These are phyloP conservation scores for Apogon hyalosoma DNA, from an alignment of 2,797 vertebrate genomes.

Conservation along the genomic window DNA sequence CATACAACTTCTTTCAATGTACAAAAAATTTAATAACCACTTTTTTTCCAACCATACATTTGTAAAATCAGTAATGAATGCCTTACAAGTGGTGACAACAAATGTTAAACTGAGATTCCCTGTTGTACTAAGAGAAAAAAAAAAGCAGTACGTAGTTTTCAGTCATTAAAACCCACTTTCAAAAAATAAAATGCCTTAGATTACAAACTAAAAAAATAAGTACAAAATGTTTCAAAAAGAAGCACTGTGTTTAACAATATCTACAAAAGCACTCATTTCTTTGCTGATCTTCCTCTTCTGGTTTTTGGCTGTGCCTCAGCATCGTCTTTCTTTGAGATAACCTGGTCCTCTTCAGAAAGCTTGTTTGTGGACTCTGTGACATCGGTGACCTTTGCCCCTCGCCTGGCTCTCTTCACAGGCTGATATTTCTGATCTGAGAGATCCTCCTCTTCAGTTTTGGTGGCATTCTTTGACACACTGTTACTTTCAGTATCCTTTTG, in stretches of 20 bases:
- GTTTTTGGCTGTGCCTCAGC: conserved; percentile 52
- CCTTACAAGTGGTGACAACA: conserved; percentile 30
- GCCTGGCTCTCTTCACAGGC: conserved; percentile 61
- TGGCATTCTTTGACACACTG: conserved; percentile 14
- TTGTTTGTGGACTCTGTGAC: conserved; percentile 5
- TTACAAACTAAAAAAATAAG: conserved; percentile 13
- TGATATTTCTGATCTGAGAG: conserved; percentile 66
- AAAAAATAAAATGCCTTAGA: conserved; percentile 18
- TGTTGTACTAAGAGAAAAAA: conserved; percentile 30
- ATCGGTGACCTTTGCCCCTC: conserved; percentile 53
- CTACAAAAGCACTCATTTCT: conserved; percentile 61
- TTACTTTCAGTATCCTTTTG: conserved; percentile 20
- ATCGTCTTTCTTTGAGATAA: background rate
- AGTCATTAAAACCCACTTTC: conserved; percentile 35
- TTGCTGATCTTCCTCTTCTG: conserved; percentile 71
- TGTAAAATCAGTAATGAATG: conserved; percentile 26
- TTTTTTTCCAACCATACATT: conserved; percentile 45
- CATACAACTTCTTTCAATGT: conserved; percentile 9
- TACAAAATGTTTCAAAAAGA: conserved; percentile 15
- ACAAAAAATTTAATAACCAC: conserved; percentile 61
- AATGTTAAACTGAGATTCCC: conserved; percentile 45
- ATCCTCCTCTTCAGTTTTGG: conserved; percentile 69
- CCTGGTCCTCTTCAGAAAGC: background rate
- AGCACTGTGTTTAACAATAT: conserved; percentile 25
- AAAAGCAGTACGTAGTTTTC: conserved; percentile 53